Evolutionary conservation across 2,888 invertebrate species (phyloP), one percentile per base, ranked within the genome.

Genomic region (Caenorhabditis imperialis): DNA sequence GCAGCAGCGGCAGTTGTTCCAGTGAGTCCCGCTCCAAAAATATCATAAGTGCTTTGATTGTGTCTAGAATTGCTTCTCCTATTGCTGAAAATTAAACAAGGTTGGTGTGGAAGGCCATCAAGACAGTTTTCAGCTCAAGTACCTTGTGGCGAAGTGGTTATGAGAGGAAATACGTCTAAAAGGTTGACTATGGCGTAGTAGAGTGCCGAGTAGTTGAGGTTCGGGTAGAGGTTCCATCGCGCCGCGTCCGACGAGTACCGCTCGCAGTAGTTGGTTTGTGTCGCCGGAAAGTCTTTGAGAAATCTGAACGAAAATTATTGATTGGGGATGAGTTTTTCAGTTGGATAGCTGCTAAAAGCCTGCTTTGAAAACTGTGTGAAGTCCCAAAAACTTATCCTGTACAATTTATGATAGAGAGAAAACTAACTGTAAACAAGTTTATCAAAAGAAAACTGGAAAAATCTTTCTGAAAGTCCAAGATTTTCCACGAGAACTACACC

Each of bases 11-110:
- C 84, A 99, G 91, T 86, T 94, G 94, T 90, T 98, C 97, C 83
- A 99, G 93, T 88, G 94, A 91, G 88, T 98, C 97, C 88, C 95
- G 93, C 89, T 98, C 97, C 87, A 99, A 90, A 90, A 99, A 99
- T 12, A 98, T 96, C 77, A 98, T 92, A 82, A 99, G 91, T 88
- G 96, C 96, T 78, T 95, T 94, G 78, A 98, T 91, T 84, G 96
- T 95, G 90, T 96, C 95, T 37, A 99, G 91, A 57, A 97, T 92
- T 27, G 95, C 93, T 90, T 94, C 94, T 14, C 96, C 97, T 89
- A 98, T 94, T 60, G 93, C 97, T 95, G 89, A 0, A 91, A 48
- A 37, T 18, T n/a, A n/a, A n/a, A n/a, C n/a, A n/a, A n/a, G n/a
- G n/a, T n/a, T n/a, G n/a, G n/a, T n/a, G n/a, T n/a, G n/a, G n/a